Evolutionary conservation across 2,888 invertebrate species (phyloP), one percentile per base, ranked within the genome.

Genomic region (Notocelia uddmanniana): DNA sequence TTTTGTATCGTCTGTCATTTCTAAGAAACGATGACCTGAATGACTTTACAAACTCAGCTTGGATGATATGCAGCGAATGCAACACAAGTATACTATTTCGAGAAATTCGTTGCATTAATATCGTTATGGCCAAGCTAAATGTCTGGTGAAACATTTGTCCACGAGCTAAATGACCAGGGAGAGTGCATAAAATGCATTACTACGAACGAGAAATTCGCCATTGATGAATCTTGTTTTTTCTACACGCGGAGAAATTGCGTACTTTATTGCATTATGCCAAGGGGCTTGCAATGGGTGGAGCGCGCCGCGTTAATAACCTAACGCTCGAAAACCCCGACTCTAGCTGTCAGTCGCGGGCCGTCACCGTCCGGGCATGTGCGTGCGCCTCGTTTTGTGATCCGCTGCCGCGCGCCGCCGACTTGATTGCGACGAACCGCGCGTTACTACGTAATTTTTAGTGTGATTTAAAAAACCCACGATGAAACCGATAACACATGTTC

Each of bases 1-100:
- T 50, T 45, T 64, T 37, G 54, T 54, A 37, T 64, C 52, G 34
- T 64, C 34, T 77, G 78, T 59, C n/a, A 37, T 59, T 69, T 37
- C 37, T 37, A 52, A 68, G 18, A 50, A 54, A 19, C 41, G 52
- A 50, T 50, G 50, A 34, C 52, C 52, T 31, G 52, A 64, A 64
- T 64, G 64, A 54, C 64, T 63, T 31, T 37, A 34, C 52, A 64
- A 54, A 63, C 37, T 54, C 15, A 9, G 31, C n/a, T 52, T 34
- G 13, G 55, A 26, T 8, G 26, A 37, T 9, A 64, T 63, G 52
- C 52, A 54, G 54, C 52, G 64, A 52, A 54, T 63, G 23, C 23
- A 23, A n/a, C 9, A 52, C 21, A 34, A 52, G 31, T 34, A 10
- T 21, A 50, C 52, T 31, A 34, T 45, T 50, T 63, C 50, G 10